phyloP scores from a whole-genome alignment of 1,140 invertebrate genomes.

The Drosophila cardini region DNA sequence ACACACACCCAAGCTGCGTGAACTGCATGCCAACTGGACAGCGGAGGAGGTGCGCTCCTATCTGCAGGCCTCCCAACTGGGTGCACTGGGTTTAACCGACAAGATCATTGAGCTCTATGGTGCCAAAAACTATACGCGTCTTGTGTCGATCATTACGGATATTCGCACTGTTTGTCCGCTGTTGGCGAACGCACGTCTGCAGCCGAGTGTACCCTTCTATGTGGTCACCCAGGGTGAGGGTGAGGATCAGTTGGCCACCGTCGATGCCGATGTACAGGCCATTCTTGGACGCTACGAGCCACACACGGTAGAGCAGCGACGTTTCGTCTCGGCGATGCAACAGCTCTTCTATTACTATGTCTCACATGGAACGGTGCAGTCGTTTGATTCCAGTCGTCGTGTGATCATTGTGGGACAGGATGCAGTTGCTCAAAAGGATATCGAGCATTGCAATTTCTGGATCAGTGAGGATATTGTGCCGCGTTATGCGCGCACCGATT shows the following conservation, averaged over 20 bases:
- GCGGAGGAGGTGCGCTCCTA: slow-evolving; percentile 87
- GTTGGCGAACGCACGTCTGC: slow-evolving; percentile 87
- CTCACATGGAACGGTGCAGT: slow-evolving; percentile 88
- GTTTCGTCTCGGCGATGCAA: slow-evolving; percentile 91
- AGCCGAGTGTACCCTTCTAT: slow-evolving; percentile 89
- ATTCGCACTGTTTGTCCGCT: slow-evolving; percentile 92
- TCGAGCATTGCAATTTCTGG: slow-evolving; percentile 91
- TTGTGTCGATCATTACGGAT: slow-evolving; percentile 90
- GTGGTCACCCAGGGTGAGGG: slow-evolving; percentile 88
- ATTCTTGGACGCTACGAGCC: slow-evolving; percentile 91
- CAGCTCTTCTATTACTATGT: slow-evolving; percentile 93
- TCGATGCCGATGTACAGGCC: slow-evolving; percentile 89
- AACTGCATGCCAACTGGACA: slow-evolving; percentile 87
- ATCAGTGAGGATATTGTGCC: slow-evolving; percentile 90
- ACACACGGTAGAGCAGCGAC: slow-evolving; percentile 88
- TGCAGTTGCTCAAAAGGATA: slow-evolving; percentile 86
- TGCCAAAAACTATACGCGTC: slow-evolving; percentile 87
- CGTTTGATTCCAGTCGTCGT: slow-evolving; percentile 85
- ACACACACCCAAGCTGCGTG: slow-evolving; percentile 86
- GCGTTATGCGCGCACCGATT: slow-evolving; percentile 86
- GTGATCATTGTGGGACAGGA: slow-evolving; percentile 90
- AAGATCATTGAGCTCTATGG: slow-evolving; percentile 88
- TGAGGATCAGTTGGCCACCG: slow-evolving; percentile 86
- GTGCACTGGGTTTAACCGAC: slow-evolving; percentile 86
- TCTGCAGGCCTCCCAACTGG: slow-evolving; percentile 88